These are phyloP conservation scores for Stenolophus ochropezus DNA, from an alignment of 2,888 invertebrate species.

Conservation along the genomic window DNA sequence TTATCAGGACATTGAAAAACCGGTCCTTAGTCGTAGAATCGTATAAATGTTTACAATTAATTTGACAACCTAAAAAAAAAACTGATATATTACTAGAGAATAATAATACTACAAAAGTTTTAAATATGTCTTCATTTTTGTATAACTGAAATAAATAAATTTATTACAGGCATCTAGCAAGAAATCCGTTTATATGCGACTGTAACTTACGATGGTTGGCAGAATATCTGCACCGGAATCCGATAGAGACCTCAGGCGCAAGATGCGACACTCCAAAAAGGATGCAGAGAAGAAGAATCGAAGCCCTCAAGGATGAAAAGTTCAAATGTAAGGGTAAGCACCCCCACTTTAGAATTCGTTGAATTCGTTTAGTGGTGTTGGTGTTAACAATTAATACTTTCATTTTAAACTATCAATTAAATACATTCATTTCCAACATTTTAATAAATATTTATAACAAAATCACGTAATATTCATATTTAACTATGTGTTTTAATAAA, in stretches of 20 bases:
- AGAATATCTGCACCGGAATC: slow-evolving; percentile 92
- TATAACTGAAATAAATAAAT: neutral
- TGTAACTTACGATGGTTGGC: slow-evolving; percentile 98
- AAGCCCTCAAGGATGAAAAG: slow-evolving; percentile 92
- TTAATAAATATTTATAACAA: slow-evolving; percentile 43
- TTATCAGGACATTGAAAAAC: too few species aligned
- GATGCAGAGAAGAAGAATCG: slow-evolving; percentile 91
- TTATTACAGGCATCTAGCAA: slow-evolving; percentile 89
- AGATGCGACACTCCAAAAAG: slow-evolving; percentile 95
- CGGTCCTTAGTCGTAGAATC: too few species aligned
- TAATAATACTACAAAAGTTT: slow-evolving; percentile 27
- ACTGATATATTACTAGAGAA: too few species aligned
- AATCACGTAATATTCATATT: slow-evolving; percentile 25
- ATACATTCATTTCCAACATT: slow-evolving; percentile 13
- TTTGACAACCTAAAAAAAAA: too few species aligned
- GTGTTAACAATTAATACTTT: slow-evolving; percentile 57
- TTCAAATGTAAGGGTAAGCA: slow-evolving; percentile 95
- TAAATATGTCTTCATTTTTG: slow-evolving; percentile 5
- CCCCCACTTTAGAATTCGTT: slow-evolving; percentile 63
- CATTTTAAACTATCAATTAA: neutral
- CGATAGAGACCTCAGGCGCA: slow-evolving; percentile 97
- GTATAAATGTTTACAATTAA: too few species aligned
- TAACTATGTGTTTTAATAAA: slow-evolving; percentile 24
- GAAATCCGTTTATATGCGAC: slow-evolving; percentile 98
- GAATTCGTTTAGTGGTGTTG: slow-evolving; percentile 70